phyloP scores from a whole-genome alignment of 2,888 invertebrate species.

The Aproaerema taeniolella region DNA sequence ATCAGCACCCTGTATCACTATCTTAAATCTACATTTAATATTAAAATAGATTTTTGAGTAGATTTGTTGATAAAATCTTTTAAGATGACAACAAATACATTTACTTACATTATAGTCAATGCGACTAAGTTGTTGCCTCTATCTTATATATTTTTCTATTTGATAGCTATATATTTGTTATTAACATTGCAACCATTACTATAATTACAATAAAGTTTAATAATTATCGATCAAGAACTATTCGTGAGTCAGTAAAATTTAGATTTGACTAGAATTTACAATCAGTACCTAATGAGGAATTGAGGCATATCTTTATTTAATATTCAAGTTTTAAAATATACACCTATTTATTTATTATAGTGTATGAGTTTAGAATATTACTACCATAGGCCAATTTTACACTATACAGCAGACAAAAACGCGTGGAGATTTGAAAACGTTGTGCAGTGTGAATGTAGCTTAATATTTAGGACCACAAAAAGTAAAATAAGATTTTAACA shows the following conservation, averaged over 20 bases:
- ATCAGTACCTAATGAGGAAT: conserved; percentile 49
- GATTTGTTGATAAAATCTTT: conserved; percentile 73
- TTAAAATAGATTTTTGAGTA: conserved; percentile 53
- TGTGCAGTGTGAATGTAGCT: too few species aligned
- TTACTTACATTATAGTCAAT: conserved; percentile 2
- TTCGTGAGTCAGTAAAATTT: conserved; percentile 49
- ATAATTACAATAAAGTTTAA: conserved; percentile 13
- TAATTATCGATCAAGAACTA: conserved; percentile 30
- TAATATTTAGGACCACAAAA: too few species aligned
- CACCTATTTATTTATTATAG: background rate
- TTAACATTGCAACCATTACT: conserved; percentile 15
- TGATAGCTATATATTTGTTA: conserved; percentile 8
- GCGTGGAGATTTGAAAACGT: too few species aligned
- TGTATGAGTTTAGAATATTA: background rate
- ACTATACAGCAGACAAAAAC: too few species aligned
- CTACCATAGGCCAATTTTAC: too few species aligned
- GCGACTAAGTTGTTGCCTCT: too few species aligned
- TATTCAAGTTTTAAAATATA: background rate
- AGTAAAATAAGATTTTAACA: too few species aligned
- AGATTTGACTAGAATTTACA: conserved; percentile 67
- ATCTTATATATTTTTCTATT: conserved; percentile 1
- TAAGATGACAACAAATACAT: conserved; percentile 51
- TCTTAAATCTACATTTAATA: conserved; percentile 28
- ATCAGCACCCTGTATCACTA: conserved; percentile 8
- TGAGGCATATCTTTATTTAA: conserved; percentile 20